Base-by-base conservation (phyloP, 2,888 invertebrate genomes). In the Diploptera punctata region DNA sequence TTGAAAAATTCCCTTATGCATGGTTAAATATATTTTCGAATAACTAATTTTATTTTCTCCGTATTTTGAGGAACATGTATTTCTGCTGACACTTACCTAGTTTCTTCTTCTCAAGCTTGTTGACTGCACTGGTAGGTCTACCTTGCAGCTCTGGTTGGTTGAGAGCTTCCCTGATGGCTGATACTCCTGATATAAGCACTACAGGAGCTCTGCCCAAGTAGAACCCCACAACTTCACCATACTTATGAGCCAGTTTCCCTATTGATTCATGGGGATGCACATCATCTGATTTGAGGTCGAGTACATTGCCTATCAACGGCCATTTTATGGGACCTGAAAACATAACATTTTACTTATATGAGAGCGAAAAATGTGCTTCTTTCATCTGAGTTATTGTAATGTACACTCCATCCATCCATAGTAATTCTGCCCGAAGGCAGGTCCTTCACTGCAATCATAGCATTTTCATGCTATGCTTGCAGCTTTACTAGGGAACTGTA, bases 141-240 rank as follows among this genome's bases (percentile, higher is more conserved):
- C 61, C 61, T 21, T 70, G 70, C n/a, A 44, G 49, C 44, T 61
- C 70, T 10, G 70, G 61, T 7, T 47, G 13, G 7, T 33, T 44
- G 26, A 70, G 70, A 21, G 61, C 44, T 44, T 70, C 70, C 24
- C 43, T 16, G 43, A 70, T 70, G 18, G 60, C 70, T 1, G 16
- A 18, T 26, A 61, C 43, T 1, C 70, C 60, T n/a, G 70, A 60
- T n/a, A 70, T 61, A 18, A 60, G 47, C 3, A 47, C 18, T 16
- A 16, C 7, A 3, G 47, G 47, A 13, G 5, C 7, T 9, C 38
- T 5, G 38, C 7, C 38, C 13, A 38, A 9, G 38, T 2, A 44
- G n/a, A n/a, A n/a, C n/a, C n/a, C 44, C 3, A n/a, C 13, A 38
- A 47, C 47, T 16, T 47, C 47, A 3, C 47, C 47, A 18, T 47